These are phyloP conservation scores for Macquaria ambigua DNA, from an alignment of 2,113 vertebrate genomes.

Conservation along the genomic window DNA sequence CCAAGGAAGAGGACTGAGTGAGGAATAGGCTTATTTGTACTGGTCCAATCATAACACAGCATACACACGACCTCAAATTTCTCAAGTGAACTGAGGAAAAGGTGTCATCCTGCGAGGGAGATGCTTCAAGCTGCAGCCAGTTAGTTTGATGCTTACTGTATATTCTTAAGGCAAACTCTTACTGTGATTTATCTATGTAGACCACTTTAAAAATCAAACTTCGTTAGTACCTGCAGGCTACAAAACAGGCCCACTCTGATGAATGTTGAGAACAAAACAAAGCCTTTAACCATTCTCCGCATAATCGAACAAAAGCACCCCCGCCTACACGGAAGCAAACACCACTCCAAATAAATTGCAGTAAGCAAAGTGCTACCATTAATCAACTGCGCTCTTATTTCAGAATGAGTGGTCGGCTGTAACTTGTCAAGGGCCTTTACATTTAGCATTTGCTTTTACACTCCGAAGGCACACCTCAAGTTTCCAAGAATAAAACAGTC, in stretches of 20 bases:
- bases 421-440: constrained; percentile 65
- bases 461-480: constrained; percentile 46
- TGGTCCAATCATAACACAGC: neutral
- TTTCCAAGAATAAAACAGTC: constrained; percentile 64
- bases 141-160: neutral
- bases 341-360: constrained; percentile 65
- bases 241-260: constrained; percentile 29
- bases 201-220: constrained; percentile 46
- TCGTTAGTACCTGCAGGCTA: constrained; percentile 27
- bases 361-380: constrained; percentile 70
- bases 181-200: constrained; percentile 5
- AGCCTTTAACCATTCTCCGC: constrained; percentile 51
- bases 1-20: constrained; percentile 32
- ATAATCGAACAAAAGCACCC: constrained; percentile 51
- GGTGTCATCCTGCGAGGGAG: neutral
- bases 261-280: constrained; percentile 49
- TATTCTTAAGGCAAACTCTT: neutral
- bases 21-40: constrained; percentile 20
- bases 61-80: neutral
- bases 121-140: neutral
- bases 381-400: constrained; percentile 58
- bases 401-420: constrained; percentile 39
- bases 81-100: neutral
- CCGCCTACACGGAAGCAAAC: constrained; percentile 55
- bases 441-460: constrained; percentile 62